Evolutionary conservation across 53 echinoderm and acorn worm species (phyloP), one percentile per base, ranked within the genome.

Genomic region (Antedon mediterranea): DNA sequence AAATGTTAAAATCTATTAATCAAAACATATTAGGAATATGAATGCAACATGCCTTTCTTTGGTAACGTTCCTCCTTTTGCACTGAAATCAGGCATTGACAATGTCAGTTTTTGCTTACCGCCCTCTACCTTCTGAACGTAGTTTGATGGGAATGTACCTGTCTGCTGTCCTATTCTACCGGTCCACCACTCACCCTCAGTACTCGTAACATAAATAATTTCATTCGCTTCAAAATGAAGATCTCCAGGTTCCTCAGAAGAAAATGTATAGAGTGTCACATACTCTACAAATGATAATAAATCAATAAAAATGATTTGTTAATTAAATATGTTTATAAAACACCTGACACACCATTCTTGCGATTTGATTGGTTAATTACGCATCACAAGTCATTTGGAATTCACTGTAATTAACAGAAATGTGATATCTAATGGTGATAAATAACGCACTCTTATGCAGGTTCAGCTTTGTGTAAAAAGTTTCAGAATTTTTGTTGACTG

Each of bases 151-250:
- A 97, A 97, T 74, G 86, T 85, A 15, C 97, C 97, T 37, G 85
- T 81, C 74, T 92, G 84, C 26, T 88, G 87, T 0, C 88, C 92
- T 43, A 97, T 86, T 72, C 79, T 71, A 31, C 98, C 98, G 8
- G 87, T 97, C 88, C 92, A 85, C 98, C 98, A 97, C 41, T 97
- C 92, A 30, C 98, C 98, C 31, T 93, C 98, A 33, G 86, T 90
- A 81, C 88, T 84, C 32, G 80, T 78, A 29, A 92, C 98, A 0
- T 26, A 77, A 81, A 93, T 86, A 75, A 76, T 83, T 42, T 97
- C 92, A 0, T 89, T 88, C 0, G 89, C 92, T 32, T 82, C 43
- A 57, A 97, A 97, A 4, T 73, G 26, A 28, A 97, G 82, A 82
- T 97, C 98, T 0, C 88, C 86, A 0, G 88, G 84, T 74, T 97